Evolutionary conservation across 2,888 invertebrate genomes (phyloP), one percentile per base, ranked within the genome.

Genomic region (Andrena camellia): DNA sequence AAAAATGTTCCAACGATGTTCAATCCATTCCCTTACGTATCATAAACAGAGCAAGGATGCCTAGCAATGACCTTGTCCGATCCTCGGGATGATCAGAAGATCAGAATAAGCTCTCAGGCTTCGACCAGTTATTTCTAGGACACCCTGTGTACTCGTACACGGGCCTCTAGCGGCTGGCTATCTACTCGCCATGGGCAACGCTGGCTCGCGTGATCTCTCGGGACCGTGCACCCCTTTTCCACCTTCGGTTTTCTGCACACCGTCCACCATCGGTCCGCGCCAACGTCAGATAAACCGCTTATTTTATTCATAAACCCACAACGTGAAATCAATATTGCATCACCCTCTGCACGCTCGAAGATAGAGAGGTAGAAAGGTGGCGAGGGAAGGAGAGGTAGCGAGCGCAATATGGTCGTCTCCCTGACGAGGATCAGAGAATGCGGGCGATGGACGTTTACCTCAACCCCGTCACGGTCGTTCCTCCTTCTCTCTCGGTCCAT

Each of bases 221-320:
- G 87, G 89, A 87, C 82, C 82, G 54, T 57, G 35, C 83, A 76
- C 75, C 77, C 81, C 78, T 74, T 79, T 84, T 74, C 79, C 78
- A 75, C 83, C 77, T 79, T 64, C 72, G 48, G 42, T 62, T 78
- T 81, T 84, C 82, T 68, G 48, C 74, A 48, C 84, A 64, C 70
- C 78, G 75, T 80, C 74, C 80, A 71, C 85, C 83, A 62, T 31
- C 71, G 54, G 26, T 10, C 87, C 75, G 60, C 29, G 70, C 81
- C 83, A 67, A 75, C 81, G 85, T 86, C 87, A 77, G 89, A 90
- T 90, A 90, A 91, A 91, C 89, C 87, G 88, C 86, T 90, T 91
- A 90, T 92, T 91, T 92, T 92, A 92, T 92, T 92, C 92, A 92
- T 92, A 91, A 90, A 88, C 87, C 90, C 89, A 84, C 85, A 80